These are phyloP conservation scores for Ethmia dodecea DNA, from an alignment of 2,888 invertebrate species.

Conservation along the genomic window DNA sequence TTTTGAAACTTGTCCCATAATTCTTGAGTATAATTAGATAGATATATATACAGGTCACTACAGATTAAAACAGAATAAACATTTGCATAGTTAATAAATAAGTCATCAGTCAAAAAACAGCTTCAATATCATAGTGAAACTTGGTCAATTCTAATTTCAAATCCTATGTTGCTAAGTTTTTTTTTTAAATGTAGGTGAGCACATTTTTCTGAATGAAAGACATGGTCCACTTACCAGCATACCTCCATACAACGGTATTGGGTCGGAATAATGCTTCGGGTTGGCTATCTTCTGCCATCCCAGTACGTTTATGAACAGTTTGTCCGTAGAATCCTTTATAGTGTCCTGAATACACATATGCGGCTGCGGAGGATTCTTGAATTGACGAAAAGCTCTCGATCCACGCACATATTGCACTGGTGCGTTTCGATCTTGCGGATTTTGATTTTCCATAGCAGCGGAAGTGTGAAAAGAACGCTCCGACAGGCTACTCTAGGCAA, in stretches of 20 bases:
- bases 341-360: conserved; percentile 85
- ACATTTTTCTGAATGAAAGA: no score
- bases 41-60: no score
- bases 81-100: no score
- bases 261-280: conserved; percentile 80
- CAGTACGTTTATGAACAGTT: conserved; percentile 81
- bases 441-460: conserved; percentile 65
- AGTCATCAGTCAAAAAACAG: no score
- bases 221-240: conserved; percentile 75
- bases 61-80: no score
- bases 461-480: conserved; percentile 17
- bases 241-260: conserved; percentile 84
- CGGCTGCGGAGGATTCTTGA: conserved; percentile 86
- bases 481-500: conserved; percentile 28
- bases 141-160: no score
- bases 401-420: conserved; percentile 77
- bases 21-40: no score
- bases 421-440: conserved; percentile 54
- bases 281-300: conserved; percentile 86
- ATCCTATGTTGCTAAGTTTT: no score
- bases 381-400: conserved; percentile 80
- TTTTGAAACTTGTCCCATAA: no score
- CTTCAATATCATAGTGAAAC: no score
- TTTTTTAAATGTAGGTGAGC: no score
- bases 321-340: conserved; percentile 77